Base-by-base conservation (phyloP, 2,888 invertebrate genomes). In the Toxonevra muliebris region DNA sequence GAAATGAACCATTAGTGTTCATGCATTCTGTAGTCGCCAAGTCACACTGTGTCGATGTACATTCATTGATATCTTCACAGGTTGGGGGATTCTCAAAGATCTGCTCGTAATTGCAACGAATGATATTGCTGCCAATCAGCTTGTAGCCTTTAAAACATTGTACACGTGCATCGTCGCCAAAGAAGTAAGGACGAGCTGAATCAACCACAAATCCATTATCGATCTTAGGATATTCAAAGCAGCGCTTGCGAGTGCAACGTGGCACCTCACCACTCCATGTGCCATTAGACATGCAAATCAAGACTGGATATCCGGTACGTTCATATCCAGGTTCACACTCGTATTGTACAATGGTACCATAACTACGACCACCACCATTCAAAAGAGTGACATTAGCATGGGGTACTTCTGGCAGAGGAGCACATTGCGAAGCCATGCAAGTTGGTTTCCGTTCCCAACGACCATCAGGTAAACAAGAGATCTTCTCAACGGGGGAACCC, bases 191-290 rank as follows among this genome's bases (percentile, higher is more conserved):
- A 73, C 91, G 89, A 0, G 90, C 88, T 17, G 89, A 87, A 76
- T 96, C 95, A 20, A 94, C 92, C 54, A 96, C 89, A 77, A 93
- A 95, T 17, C 96, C 96, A 79, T 96, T 96, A 76, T 91, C 90
- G 70, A 96, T 93, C 80, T 90, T 90, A 0, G 95, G 95, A 79
- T 93, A 90, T 87, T 88, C 82, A 61, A 78, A 79, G 71, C 86
- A 86, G 12, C 82, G 82, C 67, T 86, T 86, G 86, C 95, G 90
- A 45, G 93, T 89, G 84, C 96, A 96, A 7, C 91, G 90, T 1
- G 96, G 96, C 5, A 96, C 94, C 75, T 93, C 91, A 69, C 94
- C 95, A 69, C 96, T 96, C 96, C 96, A 97, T 11, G 96, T 95
- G 61, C 96, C 96, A 80, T 96, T 96, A 80, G 95, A 96, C 95